These are phyloP conservation scores for Carcina quercana DNA, from an alignment of 2,888 invertebrate species.

Conservation along the genomic window DNA sequence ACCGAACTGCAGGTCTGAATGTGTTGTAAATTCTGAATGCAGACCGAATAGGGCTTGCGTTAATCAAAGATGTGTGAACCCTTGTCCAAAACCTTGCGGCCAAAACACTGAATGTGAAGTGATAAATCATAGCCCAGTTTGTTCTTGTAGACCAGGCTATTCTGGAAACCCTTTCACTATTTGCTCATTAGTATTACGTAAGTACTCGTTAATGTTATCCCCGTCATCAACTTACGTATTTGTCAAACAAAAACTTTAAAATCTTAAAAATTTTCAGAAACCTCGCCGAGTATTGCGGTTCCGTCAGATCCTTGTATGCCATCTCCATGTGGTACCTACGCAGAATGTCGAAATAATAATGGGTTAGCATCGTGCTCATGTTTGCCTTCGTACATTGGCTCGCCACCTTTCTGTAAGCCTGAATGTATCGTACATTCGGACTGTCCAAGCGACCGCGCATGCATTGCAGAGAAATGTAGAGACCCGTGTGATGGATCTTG, in stretches of 20 bases:
- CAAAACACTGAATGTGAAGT: slow-evolving; percentile 80
- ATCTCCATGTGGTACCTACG: slow-evolving; percentile 82
- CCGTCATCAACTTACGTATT: too few species aligned
- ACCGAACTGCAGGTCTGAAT: slow-evolving; percentile 78
- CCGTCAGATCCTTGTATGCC: slow-evolving; percentile 80
- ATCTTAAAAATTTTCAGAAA: slow-evolving; percentile 32
- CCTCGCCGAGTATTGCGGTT: slow-evolving; percentile 37
- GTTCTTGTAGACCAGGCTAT: slow-evolving; percentile 79
- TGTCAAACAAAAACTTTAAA: too few species aligned
- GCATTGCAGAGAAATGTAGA: slow-evolving; percentile 79
- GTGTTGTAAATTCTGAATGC: slow-evolving; percentile 79
- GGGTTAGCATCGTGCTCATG: slow-evolving; percentile 83
- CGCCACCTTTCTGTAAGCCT: slow-evolving; percentile 77
- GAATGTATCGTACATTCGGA: slow-evolving; percentile 80
- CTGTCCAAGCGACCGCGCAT: slow-evolving; percentile 78
- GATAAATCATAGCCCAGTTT: slow-evolving; percentile 82
- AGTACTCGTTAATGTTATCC: slow-evolving; percentile 28
- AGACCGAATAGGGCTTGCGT: slow-evolving; percentile 78
- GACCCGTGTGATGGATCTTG: slow-evolving; percentile 82
- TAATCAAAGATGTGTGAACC: slow-evolving; percentile 80
- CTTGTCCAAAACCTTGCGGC: slow-evolving; percentile 81
- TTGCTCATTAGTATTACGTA: slow-evolving; percentile 74
- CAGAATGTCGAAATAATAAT: slow-evolving; percentile 83
- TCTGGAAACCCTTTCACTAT: slow-evolving; percentile 81
- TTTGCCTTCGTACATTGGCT: slow-evolving; percentile 76